These are phyloP conservation scores for Pollimyrus isidori DNA, from an alignment of 2,113 vertebrate genomes.

Conservation along the genomic window DNA sequence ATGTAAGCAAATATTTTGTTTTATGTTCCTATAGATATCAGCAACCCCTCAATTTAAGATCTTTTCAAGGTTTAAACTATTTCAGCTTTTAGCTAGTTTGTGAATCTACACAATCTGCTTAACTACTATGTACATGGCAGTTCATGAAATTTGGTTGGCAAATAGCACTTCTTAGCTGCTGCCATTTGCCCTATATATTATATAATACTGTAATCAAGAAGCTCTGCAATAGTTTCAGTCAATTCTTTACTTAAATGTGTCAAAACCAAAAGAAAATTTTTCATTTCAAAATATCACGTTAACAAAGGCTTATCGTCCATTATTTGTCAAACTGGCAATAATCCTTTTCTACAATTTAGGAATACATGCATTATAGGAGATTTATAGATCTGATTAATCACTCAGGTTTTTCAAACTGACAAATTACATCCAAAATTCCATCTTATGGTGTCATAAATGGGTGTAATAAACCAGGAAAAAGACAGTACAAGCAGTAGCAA, in stretches of 20 bases:
- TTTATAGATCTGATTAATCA: background rate
- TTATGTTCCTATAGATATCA: background rate
- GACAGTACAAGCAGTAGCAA: slow-evolving; percentile 9
- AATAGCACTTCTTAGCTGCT: background rate
- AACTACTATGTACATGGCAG: background rate
- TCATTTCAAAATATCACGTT: background rate
- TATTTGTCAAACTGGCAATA: background rate
- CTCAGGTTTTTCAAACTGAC: background rate
- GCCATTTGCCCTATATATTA: background rate
- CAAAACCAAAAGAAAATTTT: background rate
- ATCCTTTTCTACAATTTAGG: background rate
- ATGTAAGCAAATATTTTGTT: background rate
- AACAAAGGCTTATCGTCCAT: background rate
- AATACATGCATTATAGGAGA: background rate
- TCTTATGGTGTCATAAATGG: background rate
- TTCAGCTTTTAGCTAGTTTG: background rate
- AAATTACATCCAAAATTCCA: background rate
- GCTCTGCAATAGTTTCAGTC: background rate
- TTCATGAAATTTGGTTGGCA: background rate
- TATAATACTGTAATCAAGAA: background rate
- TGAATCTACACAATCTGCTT: background rate
- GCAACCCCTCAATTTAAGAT: background rate
- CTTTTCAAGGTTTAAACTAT: background rate
- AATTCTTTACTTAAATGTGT: background rate
- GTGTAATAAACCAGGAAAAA: background rate